A percentile compares a stretch with the other conserved stretches of the same genome.
Conservation (phyloP, 2,888 invertebrate genomes). For the Galerucella nymphaeae region DNA sequence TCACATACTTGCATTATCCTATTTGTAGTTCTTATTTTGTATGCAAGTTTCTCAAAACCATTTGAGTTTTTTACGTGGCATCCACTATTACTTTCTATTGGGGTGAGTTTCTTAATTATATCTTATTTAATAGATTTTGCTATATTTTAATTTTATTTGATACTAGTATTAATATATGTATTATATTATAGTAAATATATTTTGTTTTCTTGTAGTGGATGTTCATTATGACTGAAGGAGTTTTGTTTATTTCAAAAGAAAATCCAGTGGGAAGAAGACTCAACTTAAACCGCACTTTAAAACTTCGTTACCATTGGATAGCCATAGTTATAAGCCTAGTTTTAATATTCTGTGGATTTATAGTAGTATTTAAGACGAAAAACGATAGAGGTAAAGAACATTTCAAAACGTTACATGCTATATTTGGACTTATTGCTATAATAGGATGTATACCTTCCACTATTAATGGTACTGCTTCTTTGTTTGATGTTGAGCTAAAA, state of each 20-base stretch:
- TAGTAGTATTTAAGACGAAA: conserved; percentile 56
- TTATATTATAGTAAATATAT: conserved; percentile 5
- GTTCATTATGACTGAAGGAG: conserved; percentile 60
- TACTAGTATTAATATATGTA: too few species aligned
- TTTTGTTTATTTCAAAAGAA: conserved; percentile 56
- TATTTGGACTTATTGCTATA: conserved; percentile 57
- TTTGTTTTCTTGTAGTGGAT: conserved; percentile 58
- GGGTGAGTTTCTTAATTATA: conserved; percentile 48
- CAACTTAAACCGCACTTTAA: conserved; percentile 46
- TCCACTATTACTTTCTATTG: conserved; percentile 52
- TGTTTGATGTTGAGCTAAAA: conserved; percentile 56
- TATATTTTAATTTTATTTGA: not conserved
- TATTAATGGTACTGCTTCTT: conserved; percentile 56
- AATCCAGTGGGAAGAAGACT: conserved; percentile 55
- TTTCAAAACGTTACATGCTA: conserved; percentile 60
- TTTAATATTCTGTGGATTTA: conserved; percentile 54
- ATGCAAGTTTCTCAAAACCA: conserved; percentile 49
- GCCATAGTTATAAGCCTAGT: conserved; percentile 52
- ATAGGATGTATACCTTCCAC: conserved; percentile 52
- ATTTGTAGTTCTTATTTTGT: conserved; percentile 49
- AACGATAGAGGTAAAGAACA: conserved; percentile 56
- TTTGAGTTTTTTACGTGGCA: conserved; percentile 56
- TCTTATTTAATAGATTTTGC: not conserved
- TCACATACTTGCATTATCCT: conserved; percentile 49
- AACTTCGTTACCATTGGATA: conserved; percentile 59